Conservation (phyloP, 2,888 invertebrate species). For the Meliscaeva auricollis region DNA sequence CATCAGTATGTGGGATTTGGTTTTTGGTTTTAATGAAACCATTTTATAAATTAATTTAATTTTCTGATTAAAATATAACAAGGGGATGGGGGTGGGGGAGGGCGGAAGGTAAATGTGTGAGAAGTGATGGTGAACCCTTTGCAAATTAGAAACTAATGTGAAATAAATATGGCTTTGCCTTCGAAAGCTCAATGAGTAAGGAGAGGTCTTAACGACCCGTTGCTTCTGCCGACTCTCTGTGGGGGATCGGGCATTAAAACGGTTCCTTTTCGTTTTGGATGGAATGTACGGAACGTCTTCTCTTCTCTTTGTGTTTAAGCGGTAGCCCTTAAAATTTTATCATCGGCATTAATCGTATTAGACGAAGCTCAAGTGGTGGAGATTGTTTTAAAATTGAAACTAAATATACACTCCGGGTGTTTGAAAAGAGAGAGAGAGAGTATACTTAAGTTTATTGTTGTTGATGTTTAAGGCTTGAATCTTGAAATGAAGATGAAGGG, state of each 20-base stretch:
- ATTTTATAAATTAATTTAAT: conserved; percentile 73
- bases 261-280: neutral
- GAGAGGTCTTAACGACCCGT: conserved; percentile 10
- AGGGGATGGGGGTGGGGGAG: conserved; percentile 40
- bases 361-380: conserved; percentile 36
- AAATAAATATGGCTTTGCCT: conserved; percentile 69
- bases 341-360: conserved; percentile 73
- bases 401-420: conserved; percentile 52
- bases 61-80: conserved; percentile 69
- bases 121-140: conserved; percentile 70
- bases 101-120: no score
- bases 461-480: conserved; percentile 40
- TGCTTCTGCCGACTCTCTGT: neutral
- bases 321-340: conserved; percentile 75
- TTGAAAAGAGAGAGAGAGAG: conserved; percentile 2
- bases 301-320: conserved; percentile 24
- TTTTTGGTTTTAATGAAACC: conserved; percentile 68
- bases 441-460: conserved; percentile 65
- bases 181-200: conserved; percentile 24
- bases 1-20: conserved; percentile 14
- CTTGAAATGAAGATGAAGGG: neutral
- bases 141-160: conserved; percentile 75
- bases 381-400: conserved; percentile 74
- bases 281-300: conserved; percentile 8
- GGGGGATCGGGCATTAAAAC: neutral